Evolutionary conservation across 2,888 invertebrate species (phyloP).

Genomic region (Apocheima hispidaria): DNA sequence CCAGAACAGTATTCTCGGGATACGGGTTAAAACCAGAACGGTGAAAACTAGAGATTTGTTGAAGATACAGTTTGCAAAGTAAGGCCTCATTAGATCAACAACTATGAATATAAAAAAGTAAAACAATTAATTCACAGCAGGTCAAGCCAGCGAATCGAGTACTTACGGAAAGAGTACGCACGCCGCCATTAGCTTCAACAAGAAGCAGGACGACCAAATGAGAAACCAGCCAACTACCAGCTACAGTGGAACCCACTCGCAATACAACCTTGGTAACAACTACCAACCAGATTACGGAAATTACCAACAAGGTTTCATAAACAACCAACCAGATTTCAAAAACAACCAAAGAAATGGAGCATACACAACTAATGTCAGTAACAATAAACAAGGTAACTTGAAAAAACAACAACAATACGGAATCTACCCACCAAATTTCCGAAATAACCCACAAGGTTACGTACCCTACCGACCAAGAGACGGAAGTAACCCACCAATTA

Average conservation of each 20-base stretch:
- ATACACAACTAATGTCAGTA: not conserved
- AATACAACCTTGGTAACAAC: not conserved
- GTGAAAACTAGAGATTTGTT: too few species aligned
- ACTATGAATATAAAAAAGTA: not conserved
- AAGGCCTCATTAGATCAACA: too few species aligned
- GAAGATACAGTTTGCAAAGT: too few species aligned
- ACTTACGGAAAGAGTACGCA: not conserved
- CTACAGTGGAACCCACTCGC: constrained; percentile 2
- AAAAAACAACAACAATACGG: not conserved
- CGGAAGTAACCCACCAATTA: not conserved
- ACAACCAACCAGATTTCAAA: constrained; percentile 1
- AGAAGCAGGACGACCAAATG: constrained; percentile 12
- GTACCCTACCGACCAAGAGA: not conserved
- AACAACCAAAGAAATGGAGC: not conserved
- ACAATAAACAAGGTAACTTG: not conserved
- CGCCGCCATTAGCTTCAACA: constrained; percentile 13
- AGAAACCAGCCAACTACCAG: constrained; percentile 1
- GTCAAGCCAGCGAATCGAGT: not conserved
- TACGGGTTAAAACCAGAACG: too few species aligned
- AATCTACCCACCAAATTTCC: not conserved
- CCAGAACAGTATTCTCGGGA: too few species aligned
- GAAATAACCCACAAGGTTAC: constrained; percentile 7
- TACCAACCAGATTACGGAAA: not conserved
- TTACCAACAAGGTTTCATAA: not conserved
- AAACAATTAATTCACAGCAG: constrained; percentile 4